Conservation (phyloP, 2,888 invertebrate genomes). For the Eupithecia subfuscata region DNA sequence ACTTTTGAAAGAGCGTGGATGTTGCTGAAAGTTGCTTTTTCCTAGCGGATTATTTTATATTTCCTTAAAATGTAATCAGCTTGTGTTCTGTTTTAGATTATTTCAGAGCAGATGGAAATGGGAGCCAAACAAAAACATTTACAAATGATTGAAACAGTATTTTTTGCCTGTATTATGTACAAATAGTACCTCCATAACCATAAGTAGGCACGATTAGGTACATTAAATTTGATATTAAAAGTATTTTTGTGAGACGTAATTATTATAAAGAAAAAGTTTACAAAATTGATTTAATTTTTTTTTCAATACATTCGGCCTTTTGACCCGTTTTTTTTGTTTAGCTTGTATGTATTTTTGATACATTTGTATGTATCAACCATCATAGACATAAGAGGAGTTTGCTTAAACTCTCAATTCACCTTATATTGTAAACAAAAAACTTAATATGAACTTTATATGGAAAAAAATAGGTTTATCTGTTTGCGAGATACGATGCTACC, state of each 20-base stretch:
- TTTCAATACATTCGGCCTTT: too few relatives aligned
- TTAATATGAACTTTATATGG: too few relatives aligned
- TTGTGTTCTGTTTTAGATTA: neutral
- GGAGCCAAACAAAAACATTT: neutral
- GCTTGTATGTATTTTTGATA: too few relatives aligned
- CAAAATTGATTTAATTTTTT: neutral
- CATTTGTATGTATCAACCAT: too few relatives aligned
- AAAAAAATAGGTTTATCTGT: too few relatives aligned
- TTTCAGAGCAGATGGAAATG: neutral
- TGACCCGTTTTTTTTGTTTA: too few relatives aligned
- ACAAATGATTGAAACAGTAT: neutral
- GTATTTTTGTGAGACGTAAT: neutral
- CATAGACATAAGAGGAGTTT: too few relatives aligned
- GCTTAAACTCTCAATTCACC: too few relatives aligned
- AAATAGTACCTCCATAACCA: too few relatives aligned
- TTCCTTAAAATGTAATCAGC: slow-evolving; percentile 1
- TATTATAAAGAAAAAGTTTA: neutral
- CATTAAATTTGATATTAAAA: neutral
- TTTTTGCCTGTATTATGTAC: too few relatives aligned
- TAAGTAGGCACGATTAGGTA: neutral
- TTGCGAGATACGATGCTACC: too few relatives aligned
- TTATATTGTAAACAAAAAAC: too few relatives aligned
- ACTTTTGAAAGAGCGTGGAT: neutral
- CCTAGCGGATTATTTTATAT: neutral
- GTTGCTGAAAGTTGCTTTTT: neutral